phyloP scores from a whole-genome alignment of 1,140 invertebrate species.

The Drosophila asahinai region DNA sequence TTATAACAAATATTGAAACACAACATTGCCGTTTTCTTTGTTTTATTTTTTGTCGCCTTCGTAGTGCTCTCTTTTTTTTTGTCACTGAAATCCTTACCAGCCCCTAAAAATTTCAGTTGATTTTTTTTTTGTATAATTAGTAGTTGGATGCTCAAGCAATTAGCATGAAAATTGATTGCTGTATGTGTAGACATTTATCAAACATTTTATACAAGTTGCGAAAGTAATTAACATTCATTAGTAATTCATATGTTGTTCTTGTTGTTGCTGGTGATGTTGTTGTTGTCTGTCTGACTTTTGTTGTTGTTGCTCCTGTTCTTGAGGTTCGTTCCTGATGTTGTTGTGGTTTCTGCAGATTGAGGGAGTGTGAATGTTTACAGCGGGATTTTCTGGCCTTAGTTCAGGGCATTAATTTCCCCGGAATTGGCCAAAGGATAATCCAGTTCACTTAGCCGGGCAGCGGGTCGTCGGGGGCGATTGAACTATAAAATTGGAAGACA shows the following conservation, averaged over 20 bases:
- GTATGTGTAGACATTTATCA: constrained; percentile 67
- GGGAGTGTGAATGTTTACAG: constrained; percentile 1
- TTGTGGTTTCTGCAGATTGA: constrained; percentile 26
- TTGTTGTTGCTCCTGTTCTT: constrained; percentile 41
- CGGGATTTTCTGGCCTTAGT: constrained; percentile 42
- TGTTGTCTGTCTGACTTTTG: constrained; percentile 19
- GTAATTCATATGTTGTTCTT: constrained; percentile 40
- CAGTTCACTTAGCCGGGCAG: constrained; percentile 62
- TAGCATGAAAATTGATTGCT: constrained; percentile 48
- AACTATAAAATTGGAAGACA: constrained; percentile 47
- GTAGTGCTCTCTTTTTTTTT: constrained; percentile 42
- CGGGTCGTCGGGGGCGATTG: constrained; percentile 66
- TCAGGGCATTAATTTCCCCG: constrained; percentile 68
- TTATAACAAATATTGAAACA: constrained; percentile 53
- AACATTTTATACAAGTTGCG: constrained; percentile 64
- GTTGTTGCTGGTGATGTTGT: constrained; percentile 24
- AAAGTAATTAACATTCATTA: constrained; percentile 64
- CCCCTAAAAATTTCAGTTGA: constrained; percentile 81
- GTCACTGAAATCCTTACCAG: constrained; percentile 78
- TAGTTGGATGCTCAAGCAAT: constrained; percentile 29
- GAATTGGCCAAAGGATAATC: constrained; percentile 76
- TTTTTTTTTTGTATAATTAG: constrained; percentile 24
- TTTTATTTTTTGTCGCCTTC: constrained; percentile 50
- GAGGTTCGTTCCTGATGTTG: constrained; percentile 22
- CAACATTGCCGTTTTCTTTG: constrained; percentile 47